Base-by-base conservation (phyloP, 2,113 vertebrate species). In the Myrmecobius fasciatus region DNA sequence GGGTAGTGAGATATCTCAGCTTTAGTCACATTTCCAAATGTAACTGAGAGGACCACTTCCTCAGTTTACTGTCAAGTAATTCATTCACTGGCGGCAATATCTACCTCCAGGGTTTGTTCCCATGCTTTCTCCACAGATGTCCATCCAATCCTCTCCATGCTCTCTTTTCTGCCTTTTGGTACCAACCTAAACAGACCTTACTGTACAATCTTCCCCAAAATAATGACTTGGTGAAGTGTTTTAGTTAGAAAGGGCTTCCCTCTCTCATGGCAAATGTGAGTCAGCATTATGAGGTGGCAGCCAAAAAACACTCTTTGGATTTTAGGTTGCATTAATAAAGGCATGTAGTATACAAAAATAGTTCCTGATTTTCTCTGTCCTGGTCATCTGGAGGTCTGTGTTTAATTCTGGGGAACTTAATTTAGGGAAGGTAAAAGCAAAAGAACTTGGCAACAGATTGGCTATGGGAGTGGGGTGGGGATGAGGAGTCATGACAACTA, bases 171-270 rank as follows among this genome's bases (percentile, higher is more conserved):
- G 83, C 25, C 46, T 8, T 26, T 67, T 56, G 94, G 36, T 52
- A 46, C 31, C 47, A 36, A n/a, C 20, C 47, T 54, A 52, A 91
- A 36, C 46, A 49, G 48, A 94, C 52, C 89, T 8, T 43, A 52
- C n/a, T 90, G 25, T 89, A 46, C 25, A 17, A 92, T 52, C 0
- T 3, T 36, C 91, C 6, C 83, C 52, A 48, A n/a, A 52, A 24
- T 48, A 51, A 0, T 1, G 51, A 26, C 36, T 11, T 0, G 14
- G 46, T 54, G 51, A 46, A 31, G 31, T 22, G 47, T 54, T 53
- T 48, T 90, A 31, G 48, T 91, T 91, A 91, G 46, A 83, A 92
- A 90, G 46, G 52, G n/a, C 52, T 93, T 94, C 46, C n/a, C 28
- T 53, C 67, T 9, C 54, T 24, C 2, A 51, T 28, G 6, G 2